Evolutionary conservation across 2,113 vertebrate genomes (phyloP).

Genomic region (Scatophagus argus): DNA sequence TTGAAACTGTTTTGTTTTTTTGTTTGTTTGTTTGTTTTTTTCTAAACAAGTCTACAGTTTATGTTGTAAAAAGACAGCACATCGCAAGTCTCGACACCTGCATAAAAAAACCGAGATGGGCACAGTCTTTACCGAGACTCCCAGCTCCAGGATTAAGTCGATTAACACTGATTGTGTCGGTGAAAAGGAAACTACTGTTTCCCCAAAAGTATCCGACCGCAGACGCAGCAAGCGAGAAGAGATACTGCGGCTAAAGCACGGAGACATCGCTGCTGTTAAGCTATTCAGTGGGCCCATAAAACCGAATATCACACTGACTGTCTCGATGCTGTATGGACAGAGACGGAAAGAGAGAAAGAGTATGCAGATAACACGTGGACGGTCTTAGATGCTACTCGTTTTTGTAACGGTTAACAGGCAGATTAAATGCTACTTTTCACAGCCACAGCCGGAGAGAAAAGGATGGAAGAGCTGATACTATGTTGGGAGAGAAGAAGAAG

Average conservation of each 20-base stretch:
- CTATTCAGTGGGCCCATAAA: conserved; percentile 23
- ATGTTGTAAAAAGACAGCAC: conserved; percentile 31
- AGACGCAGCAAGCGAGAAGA: conserved; percentile 35
- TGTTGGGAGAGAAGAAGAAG: conserved; percentile 9
- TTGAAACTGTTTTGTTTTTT: background rate
- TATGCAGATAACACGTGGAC: conserved; percentile 42
- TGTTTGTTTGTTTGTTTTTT: too few relatives aligned
- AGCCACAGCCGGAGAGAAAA: conserved; percentile 49
- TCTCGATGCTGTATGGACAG: conserved; percentile 30
- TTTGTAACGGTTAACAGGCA: conserved; percentile 46
- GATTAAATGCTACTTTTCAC: conserved; percentile 74
- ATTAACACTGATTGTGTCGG: conserved; percentile 50
- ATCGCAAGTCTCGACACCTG: conserved; percentile 29
- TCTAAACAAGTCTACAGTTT: conserved; percentile 23
- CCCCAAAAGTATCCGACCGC: conserved; percentile 15
- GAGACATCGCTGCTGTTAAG: conserved; percentile 46
- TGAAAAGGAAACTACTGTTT: background rate
- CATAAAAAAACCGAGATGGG: conserved; percentile 25
- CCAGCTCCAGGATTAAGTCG: conserved; percentile 27
- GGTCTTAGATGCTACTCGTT: conserved; percentile 60
- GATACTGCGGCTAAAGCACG: conserved; percentile 39
- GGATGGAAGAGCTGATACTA: conserved; percentile 51
- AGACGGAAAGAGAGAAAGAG: conserved; percentile 27
- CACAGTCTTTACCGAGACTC: conserved; percentile 26
- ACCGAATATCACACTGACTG: conserved; percentile 26